Evolutionary conservation across 1,140 invertebrate species (phyloP).

Genomic region (Penaeus japonicus): DNA sequence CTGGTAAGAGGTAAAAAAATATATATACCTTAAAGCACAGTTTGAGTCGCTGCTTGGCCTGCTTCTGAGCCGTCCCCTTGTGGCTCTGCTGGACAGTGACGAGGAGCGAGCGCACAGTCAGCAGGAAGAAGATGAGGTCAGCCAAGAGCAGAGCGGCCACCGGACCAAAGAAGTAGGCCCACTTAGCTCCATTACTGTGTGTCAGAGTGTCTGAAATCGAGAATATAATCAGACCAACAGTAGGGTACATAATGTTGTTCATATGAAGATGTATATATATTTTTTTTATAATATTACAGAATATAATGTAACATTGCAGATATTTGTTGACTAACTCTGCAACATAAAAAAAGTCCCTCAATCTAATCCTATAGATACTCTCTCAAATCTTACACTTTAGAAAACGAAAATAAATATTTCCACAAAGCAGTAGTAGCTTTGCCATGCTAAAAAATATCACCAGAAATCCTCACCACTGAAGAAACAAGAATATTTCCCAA

Average conservation of each 20-base stretch:
- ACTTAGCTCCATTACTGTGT: conserved; percentile 56
- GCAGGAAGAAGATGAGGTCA: conserved; percentile 58
- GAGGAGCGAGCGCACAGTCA: conserved; percentile 56
- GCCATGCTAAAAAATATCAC: background rate
- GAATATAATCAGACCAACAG: background rate
- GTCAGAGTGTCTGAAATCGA: conserved; percentile 34
- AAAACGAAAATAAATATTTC: too few relatives aligned
- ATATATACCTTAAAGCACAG: conserved; percentile 59
- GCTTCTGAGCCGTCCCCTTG: conserved; percentile 56
- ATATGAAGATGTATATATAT: too few relatives aligned
- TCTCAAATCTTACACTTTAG: too few relatives aligned
- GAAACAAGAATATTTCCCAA: conserved; percentile 58
- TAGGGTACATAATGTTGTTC: too few relatives aligned
- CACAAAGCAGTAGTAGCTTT: too few relatives aligned
- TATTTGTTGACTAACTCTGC: too few relatives aligned
- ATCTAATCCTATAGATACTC: too few relatives aligned
- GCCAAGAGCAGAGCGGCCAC: conserved; percentile 57
- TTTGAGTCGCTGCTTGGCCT: conserved; percentile 53
- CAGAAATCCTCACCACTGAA: conserved; percentile 53
- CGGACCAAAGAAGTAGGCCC: conserved; percentile 58
- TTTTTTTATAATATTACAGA: too few relatives aligned
- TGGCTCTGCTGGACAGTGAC: conserved; percentile 58
- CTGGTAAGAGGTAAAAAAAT: too few relatives aligned
- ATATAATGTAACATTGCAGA: too few relatives aligned
- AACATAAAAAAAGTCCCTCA: too few relatives aligned